Conservation (phyloP, 2,797 vertebrate species). For the Acrocephalus scirpaceus region DNA sequence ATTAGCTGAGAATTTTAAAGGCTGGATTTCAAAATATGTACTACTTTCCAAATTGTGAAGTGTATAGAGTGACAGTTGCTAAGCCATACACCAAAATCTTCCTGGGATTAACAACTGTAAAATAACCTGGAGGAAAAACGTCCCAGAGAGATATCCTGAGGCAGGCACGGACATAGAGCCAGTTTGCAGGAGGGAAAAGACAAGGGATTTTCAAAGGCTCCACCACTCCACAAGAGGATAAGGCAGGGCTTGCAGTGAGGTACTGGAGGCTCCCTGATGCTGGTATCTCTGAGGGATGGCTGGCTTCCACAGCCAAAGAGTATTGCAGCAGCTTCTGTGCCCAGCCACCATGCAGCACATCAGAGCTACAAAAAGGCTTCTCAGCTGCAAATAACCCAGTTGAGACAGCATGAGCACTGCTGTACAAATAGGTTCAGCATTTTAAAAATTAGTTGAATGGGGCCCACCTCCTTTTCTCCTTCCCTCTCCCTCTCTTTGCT, state of each 20-base stretch:
- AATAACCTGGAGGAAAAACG: not conserved
- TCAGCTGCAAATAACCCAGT: not conserved
- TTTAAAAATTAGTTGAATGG: not conserved
- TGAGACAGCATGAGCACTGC: not conserved
- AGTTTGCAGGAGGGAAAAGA: not conserved
- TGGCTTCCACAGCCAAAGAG: not conserved
- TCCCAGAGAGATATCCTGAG: not conserved
- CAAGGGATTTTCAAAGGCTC: not conserved
- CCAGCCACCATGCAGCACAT: not conserved
- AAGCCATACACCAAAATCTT: not conserved
- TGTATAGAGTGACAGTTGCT: not conserved
- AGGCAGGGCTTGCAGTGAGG: not conserved
- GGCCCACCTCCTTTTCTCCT: not conserved
- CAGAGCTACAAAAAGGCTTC: not conserved
- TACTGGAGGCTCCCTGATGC: not conserved
- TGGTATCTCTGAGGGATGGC: not conserved
- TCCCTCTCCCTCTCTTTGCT: not conserved
- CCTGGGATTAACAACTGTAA: not conserved
- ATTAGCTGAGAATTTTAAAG: not conserved
- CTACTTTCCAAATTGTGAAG: not conserved
- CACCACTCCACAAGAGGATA: not conserved
- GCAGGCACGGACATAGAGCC: not conserved
- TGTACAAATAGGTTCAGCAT: not conserved
- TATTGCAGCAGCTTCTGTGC: not conserved
- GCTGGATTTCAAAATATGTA: not conserved